phyloP scores from a whole-genome alignment of 1,140 invertebrate species.

The Bombus cullumanus region DNA sequence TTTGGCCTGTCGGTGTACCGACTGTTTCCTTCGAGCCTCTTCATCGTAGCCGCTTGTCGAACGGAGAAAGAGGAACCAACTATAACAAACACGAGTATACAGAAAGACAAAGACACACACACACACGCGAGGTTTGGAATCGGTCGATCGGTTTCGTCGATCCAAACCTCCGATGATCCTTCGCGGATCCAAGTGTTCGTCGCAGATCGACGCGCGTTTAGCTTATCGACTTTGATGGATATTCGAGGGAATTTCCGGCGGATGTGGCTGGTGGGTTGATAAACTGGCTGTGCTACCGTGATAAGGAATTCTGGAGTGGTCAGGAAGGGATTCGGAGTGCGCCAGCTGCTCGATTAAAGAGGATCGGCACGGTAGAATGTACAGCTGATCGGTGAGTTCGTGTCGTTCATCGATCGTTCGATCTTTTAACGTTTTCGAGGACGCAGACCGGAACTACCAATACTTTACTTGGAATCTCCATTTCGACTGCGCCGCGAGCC shows the following conservation, averaged over 20 bases:
- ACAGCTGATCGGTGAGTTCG: conserved; percentile 75
- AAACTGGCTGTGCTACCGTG: conserved; percentile 30
- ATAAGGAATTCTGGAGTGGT: conserved; percentile 20
- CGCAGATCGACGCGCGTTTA: neutral
- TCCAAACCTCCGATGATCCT: conserved; percentile 22
- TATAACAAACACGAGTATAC: too few species aligned
- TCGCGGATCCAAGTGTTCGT: neutral
- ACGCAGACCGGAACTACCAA: too few species aligned
- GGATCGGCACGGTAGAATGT: conserved; percentile 74
- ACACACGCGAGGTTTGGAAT: neutral
- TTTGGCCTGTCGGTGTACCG: too few species aligned
- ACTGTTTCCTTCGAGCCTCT: too few species aligned
- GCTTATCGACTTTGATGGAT: conserved; percentile 36
- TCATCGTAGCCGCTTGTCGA: too few species aligned
- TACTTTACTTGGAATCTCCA: too few species aligned
- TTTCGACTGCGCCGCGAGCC: too few species aligned
- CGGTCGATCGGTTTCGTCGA: neutral
- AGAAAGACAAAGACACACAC: too few species aligned
- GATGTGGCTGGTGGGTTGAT: conserved; percentile 37
- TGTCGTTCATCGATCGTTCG: neutral
- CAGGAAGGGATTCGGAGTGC: neutral
- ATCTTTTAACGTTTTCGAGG: neutral
- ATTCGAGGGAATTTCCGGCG: conserved; percentile 39
- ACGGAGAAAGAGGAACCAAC: too few species aligned
- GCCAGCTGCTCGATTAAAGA: conserved; percentile 23